Base-by-base conservation (phyloP, 2,113 vertebrate genomes). In the Leucosticte australis region DNA sequence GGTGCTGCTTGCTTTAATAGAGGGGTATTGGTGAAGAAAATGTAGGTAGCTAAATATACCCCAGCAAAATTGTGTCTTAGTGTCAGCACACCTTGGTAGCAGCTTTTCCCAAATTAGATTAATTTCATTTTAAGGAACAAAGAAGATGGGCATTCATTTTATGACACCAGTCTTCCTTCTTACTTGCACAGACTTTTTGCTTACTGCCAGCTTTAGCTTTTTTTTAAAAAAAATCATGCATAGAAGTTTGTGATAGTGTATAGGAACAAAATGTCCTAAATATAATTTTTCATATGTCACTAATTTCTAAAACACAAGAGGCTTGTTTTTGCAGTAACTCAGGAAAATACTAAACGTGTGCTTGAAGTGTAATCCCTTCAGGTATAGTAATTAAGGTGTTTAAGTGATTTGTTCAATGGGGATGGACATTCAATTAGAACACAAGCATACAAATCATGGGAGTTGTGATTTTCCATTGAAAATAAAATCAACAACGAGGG, bases 41-140 rank as follows among this genome's bases (percentile, higher is more conserved):
- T 49, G 74, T 44, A 56, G 55, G 28, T 42, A 78, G 60, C 18
- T 80, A 86, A 92, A 85, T 46, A 56, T 1, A 16, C 20, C 92
- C 69, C 69, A 85, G 68, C 55, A 75, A 76, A 76, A 59, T 14
- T 68, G 42, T 42, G n/a, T 33, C 18, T 69, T 47, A 52, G 28
- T 74, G 81, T 76, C 94, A 86, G 71, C 9, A 6, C 1, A 1
- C 81, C n/a, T 86, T 77, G 27, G 53, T 21, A 80, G 65, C 42
- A 81, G 74, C 41, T 42, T 63, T 92, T 82, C 57, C 65, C 62
- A 92, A 78, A 64, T 50, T 44, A 56, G 14, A 35, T 79, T 35
- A 30, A 87, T 92, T 92, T 87, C 37, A 81, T 70, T 95, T 95
- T 92, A 93, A 94, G 55, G 81, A 84, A 24, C 28, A 86, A 87